Base-by-base conservation (phyloP, 2,113 vertebrate genomes). In the Astur gentilis region DNA sequence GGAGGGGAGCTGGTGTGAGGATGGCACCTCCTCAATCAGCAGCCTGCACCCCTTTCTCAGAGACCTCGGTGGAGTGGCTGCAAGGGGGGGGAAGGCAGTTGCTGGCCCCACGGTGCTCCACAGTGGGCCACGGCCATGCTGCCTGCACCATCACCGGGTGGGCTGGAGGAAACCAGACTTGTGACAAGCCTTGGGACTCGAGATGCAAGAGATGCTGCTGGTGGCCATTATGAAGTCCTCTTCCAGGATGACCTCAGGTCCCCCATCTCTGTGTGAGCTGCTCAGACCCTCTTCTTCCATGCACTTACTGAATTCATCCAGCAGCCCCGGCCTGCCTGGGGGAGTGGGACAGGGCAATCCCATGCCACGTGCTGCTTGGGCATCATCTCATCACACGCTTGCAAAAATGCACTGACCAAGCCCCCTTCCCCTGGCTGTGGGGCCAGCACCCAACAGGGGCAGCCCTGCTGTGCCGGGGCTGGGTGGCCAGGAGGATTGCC, bases 311-410 rank as follows among this genome's bases (percentile, higher is more conserved):
- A 77, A 22, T 45, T 31, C 18, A 12, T 13, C 11, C 64, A 61
- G n/a, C 47, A 90, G 70, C 25, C 40, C 57, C 52, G 69, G n/a
- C 34, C n/a, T 70, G 50, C n/a, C 49, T 8, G 14, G 34, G n/a
- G 31, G 14, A 52, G 34, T 1, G 1, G 50, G 22, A 55, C n/a
- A 92, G 75, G 31, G 44, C 81, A 60, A 16, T 10, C 23, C 52
- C 2, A 3, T 11, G 16, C 57, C 7, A 13, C 0, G 2, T 17
- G 36, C 11, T 44, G 34, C 47, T 26, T 42, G 21, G 40, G 58
- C 45, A 78, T 16, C 25, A 23, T 13, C 38, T 90, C 26, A 34
- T 9, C 66, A n/a, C 42, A 38, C 0, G 0, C 40, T 72, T 36
- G 22, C 13, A 45, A 32, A 27, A 83, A 29, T 0, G 0, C 42